A percentile compares a stretch with the other conserved stretches of the same genome.
Conservation (phyloP, 2,113 vertebrate species). For the Gobius niger region DNA sequence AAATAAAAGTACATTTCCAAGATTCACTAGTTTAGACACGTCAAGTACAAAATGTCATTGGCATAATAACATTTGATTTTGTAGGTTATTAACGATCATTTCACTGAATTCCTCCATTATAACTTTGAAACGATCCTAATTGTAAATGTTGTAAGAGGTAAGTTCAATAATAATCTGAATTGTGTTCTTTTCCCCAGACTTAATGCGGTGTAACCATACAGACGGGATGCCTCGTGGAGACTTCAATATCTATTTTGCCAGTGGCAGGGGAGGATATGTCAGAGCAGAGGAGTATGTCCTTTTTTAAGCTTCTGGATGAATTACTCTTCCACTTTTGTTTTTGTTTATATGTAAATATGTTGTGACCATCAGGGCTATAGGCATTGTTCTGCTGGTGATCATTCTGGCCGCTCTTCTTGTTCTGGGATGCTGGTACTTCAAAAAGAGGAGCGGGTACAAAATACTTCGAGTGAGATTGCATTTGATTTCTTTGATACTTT, state of each 20-base stretch:
- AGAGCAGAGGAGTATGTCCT: constrained; percentile 76
- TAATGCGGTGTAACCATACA: constrained; percentile 58
- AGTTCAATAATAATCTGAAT: background rate
- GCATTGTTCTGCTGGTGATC: constrained; percentile 84
- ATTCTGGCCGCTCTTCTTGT: constrained; percentile 84
- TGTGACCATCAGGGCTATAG: constrained; percentile 78
- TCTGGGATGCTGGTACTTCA: constrained; percentile 91
- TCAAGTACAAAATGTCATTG: too few relatives aligned
- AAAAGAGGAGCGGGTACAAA: constrained; percentile 86
- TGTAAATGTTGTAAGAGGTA: background rate
- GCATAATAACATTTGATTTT: too few relatives aligned
- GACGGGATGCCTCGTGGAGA: constrained; percentile 75
- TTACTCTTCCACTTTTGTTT: background rate
- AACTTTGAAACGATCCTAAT: background rate
- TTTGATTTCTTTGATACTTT: background rate
- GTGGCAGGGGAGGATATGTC: constrained; percentile 64
- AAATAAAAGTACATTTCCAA: too few relatives aligned
- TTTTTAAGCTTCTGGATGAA: background rate
- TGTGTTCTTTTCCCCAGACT: constrained; percentile 43
- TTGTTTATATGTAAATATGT: background rate
- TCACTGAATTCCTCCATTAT: background rate
- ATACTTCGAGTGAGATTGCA: constrained; percentile 79
- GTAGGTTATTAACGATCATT: background rate
- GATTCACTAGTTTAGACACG: too few relatives aligned
- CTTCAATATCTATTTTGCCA: constrained; percentile 78